A percentile compares a stretch with the other conserved stretches of the same genome.
Evolutionary conservation across 2,888 invertebrate genomes (phyloP).

Genomic region (Brachyptera putata): DNA sequence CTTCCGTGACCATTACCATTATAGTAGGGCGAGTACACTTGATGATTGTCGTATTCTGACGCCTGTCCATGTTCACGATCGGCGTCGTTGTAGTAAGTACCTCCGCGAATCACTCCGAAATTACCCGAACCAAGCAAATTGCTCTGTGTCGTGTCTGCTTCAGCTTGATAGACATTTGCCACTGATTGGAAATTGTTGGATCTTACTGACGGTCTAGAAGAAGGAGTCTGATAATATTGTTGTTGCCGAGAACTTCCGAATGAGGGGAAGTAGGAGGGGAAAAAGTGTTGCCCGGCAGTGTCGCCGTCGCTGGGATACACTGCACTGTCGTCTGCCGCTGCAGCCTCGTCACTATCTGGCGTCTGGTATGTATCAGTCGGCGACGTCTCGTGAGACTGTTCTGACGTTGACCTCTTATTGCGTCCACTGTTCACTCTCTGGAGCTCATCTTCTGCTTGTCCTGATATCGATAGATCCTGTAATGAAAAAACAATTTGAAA

Average conservation of each 20-base stretch:
- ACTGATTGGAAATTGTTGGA: slow-evolving; percentile 30
- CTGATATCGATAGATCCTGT: background rate
- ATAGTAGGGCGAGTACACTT: slow-evolving; percentile 50
- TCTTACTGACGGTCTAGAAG: slow-evolving; percentile 51
- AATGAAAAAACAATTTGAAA: too few relatives aligned
- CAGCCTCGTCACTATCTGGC: background rate
- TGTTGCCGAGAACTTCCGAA: slow-evolving; percentile 55
- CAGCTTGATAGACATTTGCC: slow-evolving; percentile 39
- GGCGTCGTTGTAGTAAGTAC: slow-evolving; percentile 66
- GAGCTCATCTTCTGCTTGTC: background rate
- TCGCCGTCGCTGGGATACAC: background rate
- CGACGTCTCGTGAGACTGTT: background rate
- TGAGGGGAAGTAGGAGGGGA: slow-evolving; percentile 69
- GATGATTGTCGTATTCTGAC: slow-evolving; percentile 40
- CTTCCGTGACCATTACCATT: slow-evolving; percentile 69
- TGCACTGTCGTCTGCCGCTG: too few relatives aligned
- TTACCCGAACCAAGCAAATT: slow-evolving; percentile 76
- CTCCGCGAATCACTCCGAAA: slow-evolving; percentile 81
- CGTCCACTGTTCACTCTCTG: background rate
- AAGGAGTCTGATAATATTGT: slow-evolving; percentile 51
- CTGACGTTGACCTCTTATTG: background rate
- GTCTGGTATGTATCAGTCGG: background rate
- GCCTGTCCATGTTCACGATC: slow-evolving; percentile 65
- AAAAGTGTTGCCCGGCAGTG: slow-evolving; percentile 49
- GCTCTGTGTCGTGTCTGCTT: slow-evolving; percentile 48